Percentiles rank a stretch among this genome's conserved stretches.
phyloP scores from a whole-genome alignment of 2,888 invertebrate species.

The Heliothis peltigera region DNA sequence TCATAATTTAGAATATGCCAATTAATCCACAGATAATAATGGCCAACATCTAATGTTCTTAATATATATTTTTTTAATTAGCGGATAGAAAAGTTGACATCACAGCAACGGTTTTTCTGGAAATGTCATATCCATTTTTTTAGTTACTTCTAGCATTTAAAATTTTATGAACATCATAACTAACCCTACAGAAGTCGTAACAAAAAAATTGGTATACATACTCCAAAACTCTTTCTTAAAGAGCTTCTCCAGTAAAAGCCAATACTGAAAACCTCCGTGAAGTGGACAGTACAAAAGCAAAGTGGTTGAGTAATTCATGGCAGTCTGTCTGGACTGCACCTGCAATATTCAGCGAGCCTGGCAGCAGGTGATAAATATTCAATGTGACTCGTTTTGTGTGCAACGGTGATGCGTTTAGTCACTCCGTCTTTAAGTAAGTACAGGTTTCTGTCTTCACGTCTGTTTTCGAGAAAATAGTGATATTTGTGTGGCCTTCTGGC shows the following conservation, averaged over 20 bases:
- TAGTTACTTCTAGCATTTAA: too few relatives aligned
- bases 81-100: too few relatives aligned
- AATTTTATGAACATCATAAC: too few relatives aligned
- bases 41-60: too few relatives aligned
- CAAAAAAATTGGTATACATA: too few relatives aligned
- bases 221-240: not conserved
- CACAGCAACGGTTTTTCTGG: too few relatives aligned
- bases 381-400: conserved; percentile 46
- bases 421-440: conserved; percentile 24
- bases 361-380: conserved; percentile 45
- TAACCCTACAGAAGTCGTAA: too few relatives aligned
- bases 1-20: too few relatives aligned
- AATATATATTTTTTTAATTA: too few relatives aligned
- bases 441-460: not conserved
- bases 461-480: not conserved
- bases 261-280: conserved; percentile 12
- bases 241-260: not conserved
- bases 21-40: too few relatives aligned
- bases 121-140: too few relatives aligned
- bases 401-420: conserved; percentile 40
- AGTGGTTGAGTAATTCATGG: conserved; percentile 41
- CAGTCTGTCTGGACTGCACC: conserved; percentile 26
- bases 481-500: not conserved
- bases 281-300: conserved; percentile 26
- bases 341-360: conserved; percentile 49